A percentile compares a stretch with the other conserved stretches of the same genome.
Evolutionary conservation across 2,888 invertebrate species (phyloP).

Genomic region (Rhamphomyia laevipes): DNA sequence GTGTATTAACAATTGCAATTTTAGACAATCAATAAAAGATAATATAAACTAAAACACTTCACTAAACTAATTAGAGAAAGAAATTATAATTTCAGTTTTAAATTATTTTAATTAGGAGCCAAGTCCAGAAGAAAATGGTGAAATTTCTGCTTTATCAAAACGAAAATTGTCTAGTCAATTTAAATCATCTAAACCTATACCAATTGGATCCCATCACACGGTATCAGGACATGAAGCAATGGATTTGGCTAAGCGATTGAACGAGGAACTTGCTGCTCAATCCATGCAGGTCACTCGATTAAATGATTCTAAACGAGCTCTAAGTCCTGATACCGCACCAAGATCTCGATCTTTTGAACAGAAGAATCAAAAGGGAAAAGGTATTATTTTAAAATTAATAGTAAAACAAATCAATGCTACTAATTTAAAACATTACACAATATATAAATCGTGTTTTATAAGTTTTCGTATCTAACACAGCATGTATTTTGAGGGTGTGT

Average conservation of each 20-base stretch:
- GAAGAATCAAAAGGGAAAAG: conserved; percentile 36
- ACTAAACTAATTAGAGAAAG: too few species aligned
- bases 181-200: conserved; percentile 57
- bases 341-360: conserved; percentile 57
- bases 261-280: conserved; percentile 45
- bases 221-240: conserved; percentile 67
- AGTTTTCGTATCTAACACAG: too few species aligned
- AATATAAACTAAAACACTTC: too few species aligned
- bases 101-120: conserved; percentile 7
- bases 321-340: conserved; percentile 46
- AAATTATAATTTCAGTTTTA: neutral
- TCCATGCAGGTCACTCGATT: conserved; percentile 22
- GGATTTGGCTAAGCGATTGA: conserved; percentile 58
- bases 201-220: conserved; percentile 55
- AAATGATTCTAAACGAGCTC: conserved; percentile 31
- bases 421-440: too few species aligned
- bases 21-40: too few species aligned
- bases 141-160: conserved; percentile 22
- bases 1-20: too few species aligned
- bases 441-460: too few species aligned
- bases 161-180: conserved; percentile 36
- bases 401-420: too few species aligned
- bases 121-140: conserved; percentile 21
- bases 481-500: too few species aligned
- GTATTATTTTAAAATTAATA: conserved; percentile 15